Percentiles rank a stretch among this genome's conserved stretches.
These are phyloP conservation scores for Myiotriccus ornatus DNA, from an alignment of 2,797 vertebrate genomes.

Conservation along the genomic window DNA sequence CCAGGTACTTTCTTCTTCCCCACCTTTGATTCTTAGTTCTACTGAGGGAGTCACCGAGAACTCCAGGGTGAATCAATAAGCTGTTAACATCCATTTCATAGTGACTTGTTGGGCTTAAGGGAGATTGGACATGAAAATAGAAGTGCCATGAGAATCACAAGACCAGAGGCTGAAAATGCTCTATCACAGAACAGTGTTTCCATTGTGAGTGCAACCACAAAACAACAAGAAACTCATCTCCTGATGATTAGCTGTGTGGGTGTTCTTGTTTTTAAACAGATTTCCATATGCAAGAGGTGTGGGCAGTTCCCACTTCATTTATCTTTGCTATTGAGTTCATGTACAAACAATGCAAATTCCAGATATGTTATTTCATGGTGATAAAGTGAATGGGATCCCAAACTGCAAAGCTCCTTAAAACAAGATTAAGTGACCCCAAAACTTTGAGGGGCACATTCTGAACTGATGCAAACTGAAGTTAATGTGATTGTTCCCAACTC, in stretches of 20 bases:
- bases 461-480: neutral
- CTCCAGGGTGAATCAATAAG: neutral
- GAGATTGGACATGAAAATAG: neutral
- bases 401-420: neutral
- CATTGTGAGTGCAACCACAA: neutral
- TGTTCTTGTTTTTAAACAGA: conserved; percentile 27
- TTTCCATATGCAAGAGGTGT: conserved; percentile 35
- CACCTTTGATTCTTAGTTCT: neutral
- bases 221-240: neutral
- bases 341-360: conserved; percentile 11
- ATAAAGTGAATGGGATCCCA: neutral
- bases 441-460: neutral
- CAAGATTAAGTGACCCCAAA: neutral
- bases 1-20: neutral
- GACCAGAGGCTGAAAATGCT: neutral
- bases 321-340: neutral
- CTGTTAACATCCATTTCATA: neutral
- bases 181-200: neutral
- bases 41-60: neutral
- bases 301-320: conserved; percentile 8
- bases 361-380: neutral
- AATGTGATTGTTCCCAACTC: neutral
- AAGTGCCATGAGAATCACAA: neutral
- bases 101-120: neutral
- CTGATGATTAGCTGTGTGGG: neutral